Evolutionary conservation across 1,140 invertebrate genomes (phyloP).

Genomic region (Lordiphosa mommai): DNA sequence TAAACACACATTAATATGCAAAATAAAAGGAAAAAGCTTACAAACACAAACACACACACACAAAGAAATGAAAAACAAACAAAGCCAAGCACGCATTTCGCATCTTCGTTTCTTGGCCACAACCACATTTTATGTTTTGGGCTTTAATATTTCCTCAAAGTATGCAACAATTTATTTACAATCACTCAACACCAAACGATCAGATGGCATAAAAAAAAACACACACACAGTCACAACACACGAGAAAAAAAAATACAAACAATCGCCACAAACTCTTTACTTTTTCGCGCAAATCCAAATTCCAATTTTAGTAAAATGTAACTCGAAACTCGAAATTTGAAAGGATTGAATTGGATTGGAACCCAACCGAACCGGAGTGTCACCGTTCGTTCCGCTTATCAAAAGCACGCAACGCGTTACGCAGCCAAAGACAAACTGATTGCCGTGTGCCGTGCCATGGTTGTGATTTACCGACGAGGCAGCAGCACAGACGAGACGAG

Average conservation of each 20-base stretch:
- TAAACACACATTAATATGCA: conserved; percentile 9
- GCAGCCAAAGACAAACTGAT: conserved; percentile 75
- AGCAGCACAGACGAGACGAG: conserved; percentile 14
- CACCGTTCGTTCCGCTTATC: conserved; percentile 16
- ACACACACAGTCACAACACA: background rate
- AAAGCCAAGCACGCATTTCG: conserved; percentile 4
- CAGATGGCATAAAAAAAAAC: conserved; percentile 8
- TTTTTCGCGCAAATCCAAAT: too few relatives aligned
- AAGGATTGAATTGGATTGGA: conserved; percentile 9
- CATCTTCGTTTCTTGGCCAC: conserved; percentile 10
- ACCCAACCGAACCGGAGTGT: conserved; percentile 11
- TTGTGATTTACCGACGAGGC: conserved; percentile 68
- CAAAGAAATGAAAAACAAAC: conserved; percentile 25
- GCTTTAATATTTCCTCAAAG: conserved; percentile 1
- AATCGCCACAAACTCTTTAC: background rate
- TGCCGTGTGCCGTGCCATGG: conserved; percentile 69
- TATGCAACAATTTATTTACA: conserved; percentile 24
- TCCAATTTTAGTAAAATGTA: too few relatives aligned
- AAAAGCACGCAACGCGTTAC: conserved; percentile 67
- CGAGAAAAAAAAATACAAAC: background rate
- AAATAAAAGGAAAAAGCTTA: conserved; percentile 22
- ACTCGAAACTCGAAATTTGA: background rate
- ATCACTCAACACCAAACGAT: background rate
- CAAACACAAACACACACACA: conserved; percentile 1
- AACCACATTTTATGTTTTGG: conserved; percentile 12